These are phyloP conservation scores for Pangasius macronema DNA, from an alignment of 2,797 vertebrate genomes.

Conservation along the genomic window DNA sequence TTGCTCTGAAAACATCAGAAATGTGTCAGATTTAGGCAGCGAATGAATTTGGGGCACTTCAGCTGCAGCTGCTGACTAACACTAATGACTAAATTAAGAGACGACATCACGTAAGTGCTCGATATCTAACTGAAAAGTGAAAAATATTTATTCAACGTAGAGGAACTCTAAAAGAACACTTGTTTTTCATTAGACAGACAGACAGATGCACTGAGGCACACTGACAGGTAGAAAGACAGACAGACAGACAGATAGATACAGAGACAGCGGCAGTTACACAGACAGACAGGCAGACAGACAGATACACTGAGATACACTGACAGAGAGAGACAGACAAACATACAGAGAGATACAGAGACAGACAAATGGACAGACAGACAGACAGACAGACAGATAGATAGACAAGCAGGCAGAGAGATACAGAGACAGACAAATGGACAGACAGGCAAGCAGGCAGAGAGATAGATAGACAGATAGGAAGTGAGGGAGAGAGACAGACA, in stretches of 20 bases:
- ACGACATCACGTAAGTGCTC: not conserved
- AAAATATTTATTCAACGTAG: not conserved
- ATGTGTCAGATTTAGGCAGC: not conserved
- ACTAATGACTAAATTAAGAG: not conserved
- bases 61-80: not conserved
- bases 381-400: not conserved
- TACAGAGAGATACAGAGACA: too few species aligned
- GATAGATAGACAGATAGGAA: not conserved
- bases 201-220: not conserved
- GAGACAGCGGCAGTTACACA: too few species aligned
- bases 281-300: too few species aligned
- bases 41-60: not conserved
- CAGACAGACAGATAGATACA: not conserved
- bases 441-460: not conserved
- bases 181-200: not conserved
- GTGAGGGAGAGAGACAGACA: too few species aligned
- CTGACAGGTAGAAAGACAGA: not conserved
- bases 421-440: not conserved
- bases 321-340: too few species aligned
- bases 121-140: not conserved
- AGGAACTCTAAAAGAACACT: not conserved
- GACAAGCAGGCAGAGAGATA: not conserved
- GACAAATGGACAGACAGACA: not conserved
- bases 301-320: rapidly evolving
- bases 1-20: not conserved